Base-by-base conservation (phyloP, 1,140 invertebrate genomes). In the Tetragnatha versicolor region DNA sequence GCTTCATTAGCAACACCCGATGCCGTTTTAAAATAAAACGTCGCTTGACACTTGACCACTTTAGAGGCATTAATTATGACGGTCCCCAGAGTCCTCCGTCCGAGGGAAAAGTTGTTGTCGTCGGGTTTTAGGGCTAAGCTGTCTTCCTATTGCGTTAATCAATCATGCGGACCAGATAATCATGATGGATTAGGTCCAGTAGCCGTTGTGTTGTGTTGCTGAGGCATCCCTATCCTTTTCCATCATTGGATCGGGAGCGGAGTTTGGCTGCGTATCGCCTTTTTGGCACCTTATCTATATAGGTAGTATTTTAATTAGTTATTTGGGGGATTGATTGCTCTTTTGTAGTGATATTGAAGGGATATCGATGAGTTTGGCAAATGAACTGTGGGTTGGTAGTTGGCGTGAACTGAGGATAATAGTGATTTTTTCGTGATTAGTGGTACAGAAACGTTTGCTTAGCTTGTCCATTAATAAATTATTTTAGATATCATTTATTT, bases 141-240 rank as follows among this genome's bases (percentile, higher is more conserved):
- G 61, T 77, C 73, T 47, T 77, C 73, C 60, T 77, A 66, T 77
- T 77, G 76, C 76, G 37, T 69, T 79, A 79, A 79, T 79, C 76
- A 79, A 79, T 79, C 76, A 79, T 68, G 63, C 63, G 65, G 63
- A 79, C 49, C 27, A 79, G 76, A 79, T 79, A 79, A 79, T 79
- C 63, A 69, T 79, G 76, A 79, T 79, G 76, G 76, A 79, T 79
- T 79, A 79, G 63, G 37, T 47, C 33, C 33, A 42, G 60, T 29
- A 6, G 45, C 20, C 31, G 63, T 45, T 47, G 61, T 47, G 73
- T 53, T 76, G 70, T 70, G 66, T 72, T 77, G 53, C 73, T 65
- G 42, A 51, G 22, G 49, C 47, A 31, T 53, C 31, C 73, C 61
- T 77, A 77, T 77, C 73, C 73, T 66, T 55, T 65, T 42, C 69